phyloP scores from a whole-genome alignment of 1,140 invertebrate species.

The Pseudomyrmex dendroicus region DNA sequence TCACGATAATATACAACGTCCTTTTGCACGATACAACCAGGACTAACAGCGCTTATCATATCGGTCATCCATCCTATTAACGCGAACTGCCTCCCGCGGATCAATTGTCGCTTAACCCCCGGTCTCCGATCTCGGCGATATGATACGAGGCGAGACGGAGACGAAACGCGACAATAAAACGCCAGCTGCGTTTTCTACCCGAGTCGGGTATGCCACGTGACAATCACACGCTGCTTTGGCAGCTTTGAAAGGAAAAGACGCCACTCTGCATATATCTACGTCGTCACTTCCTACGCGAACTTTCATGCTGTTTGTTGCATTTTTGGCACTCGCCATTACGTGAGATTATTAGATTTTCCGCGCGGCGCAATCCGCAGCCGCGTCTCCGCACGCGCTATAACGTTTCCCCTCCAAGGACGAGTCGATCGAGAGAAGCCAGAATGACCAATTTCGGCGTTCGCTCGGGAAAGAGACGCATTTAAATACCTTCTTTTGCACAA shows the following conservation, averaged over 20 bases:
- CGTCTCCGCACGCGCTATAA: neutral
- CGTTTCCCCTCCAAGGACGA: no score
- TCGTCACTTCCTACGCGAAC: neutral
- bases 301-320: neutral
- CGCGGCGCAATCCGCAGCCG: neutral
- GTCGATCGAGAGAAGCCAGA: neutral
- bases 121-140: constrained; percentile 6
- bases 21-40: constrained; percentile 1
- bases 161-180: constrained; percentile 67
- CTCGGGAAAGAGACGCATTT: neutral
- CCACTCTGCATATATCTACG: neutral
- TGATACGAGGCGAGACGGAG: neutral
- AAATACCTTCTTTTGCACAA: no score
- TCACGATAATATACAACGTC: neutral
- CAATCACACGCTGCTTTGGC: constrained; percentile 50
- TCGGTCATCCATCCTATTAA: constrained; percentile 32
- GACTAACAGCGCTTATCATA: neutral
- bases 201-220: constrained; percentile 60
- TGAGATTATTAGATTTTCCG: neutral
- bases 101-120: constrained; percentile 79
- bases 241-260: neutral
- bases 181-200: constrained; percentile 70
- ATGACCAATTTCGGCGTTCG: neutral
- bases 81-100: constrained; percentile 62
- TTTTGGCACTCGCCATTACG: constrained; percentile 8